phyloP scores from a whole-genome alignment of 53 echinoderm and acorn worm species.

The Patiria pectinifera region DNA sequence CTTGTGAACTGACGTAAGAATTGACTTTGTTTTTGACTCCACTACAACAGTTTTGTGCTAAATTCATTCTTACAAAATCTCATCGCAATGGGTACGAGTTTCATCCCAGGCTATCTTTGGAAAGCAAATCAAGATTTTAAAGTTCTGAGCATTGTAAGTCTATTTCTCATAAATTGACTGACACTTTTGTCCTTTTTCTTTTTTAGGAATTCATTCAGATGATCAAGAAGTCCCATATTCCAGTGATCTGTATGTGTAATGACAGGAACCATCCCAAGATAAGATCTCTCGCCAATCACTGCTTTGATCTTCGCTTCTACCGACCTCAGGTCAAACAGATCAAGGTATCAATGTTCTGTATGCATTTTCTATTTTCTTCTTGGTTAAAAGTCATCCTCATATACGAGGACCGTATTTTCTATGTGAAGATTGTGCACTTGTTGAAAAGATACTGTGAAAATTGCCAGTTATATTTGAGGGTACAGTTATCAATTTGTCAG shows the following conservation, averaged over 20 bases:
- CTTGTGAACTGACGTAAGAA: neutral
- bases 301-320: constrained; percentile 95
- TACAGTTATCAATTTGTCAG: no score
- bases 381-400: neutral
- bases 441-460: neutral
- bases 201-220: constrained; percentile 91
- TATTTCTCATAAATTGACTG: neutral
- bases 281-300: constrained; percentile 84
- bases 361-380: no score
- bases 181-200: constrained; percentile 16
- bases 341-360: constrained; percentile 67
- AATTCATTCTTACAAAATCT: no score
- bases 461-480: neutral
- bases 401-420: neutral
- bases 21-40: neutral
- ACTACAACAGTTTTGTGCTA: neutral
- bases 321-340: constrained; percentile 92
- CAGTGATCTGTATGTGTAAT: constrained; percentile 97
- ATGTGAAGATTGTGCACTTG: neutral
- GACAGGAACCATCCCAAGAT: constrained; percentile 93
- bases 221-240: constrained; percentile 84
- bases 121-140: neutral
- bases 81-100: no score
- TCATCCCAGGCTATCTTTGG: no score
- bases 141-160: neutral